phyloP scores from a whole-genome alignment of 2,888 invertebrate species.

The Oeneis ivallda region DNA sequence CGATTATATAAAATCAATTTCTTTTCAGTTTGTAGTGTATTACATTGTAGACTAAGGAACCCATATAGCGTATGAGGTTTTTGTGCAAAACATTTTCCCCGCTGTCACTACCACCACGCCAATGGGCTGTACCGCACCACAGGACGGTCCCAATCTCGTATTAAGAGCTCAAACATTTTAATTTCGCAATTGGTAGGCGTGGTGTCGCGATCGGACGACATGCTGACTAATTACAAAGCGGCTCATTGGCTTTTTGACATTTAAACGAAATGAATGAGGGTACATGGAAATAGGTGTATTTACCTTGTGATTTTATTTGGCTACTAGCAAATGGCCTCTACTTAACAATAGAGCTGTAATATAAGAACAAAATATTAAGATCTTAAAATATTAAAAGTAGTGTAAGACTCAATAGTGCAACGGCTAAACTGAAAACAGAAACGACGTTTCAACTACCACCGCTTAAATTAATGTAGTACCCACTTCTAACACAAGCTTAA shows the following conservation, averaged over 20 bases:
- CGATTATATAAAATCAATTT: background rate
- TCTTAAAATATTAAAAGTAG: no score
- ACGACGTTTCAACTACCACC: no score
- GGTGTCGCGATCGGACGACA: constrained; percentile 54
- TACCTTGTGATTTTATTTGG: constrained; percentile 33
- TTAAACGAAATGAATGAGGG: constrained; percentile 37
- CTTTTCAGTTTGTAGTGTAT: background rate
- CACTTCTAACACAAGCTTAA: no score
- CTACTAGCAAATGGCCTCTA: constrained; percentile 11
- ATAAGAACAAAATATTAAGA: no score
- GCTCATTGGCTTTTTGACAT: constrained; percentile 46
- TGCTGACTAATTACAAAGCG: constrained; percentile 65
- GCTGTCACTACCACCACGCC: constrained; percentile 41
- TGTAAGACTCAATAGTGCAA: no score
- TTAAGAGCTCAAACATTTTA: constrained; percentile 60
- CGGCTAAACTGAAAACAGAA: no score
- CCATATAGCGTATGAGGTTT: background rate
- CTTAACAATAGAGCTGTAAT: background rate
- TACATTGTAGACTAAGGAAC: background rate
- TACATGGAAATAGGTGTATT: constrained; percentile 26
- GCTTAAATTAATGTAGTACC: no score
- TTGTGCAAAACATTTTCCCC: constrained; percentile 28
- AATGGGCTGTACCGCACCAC: constrained; percentile 39
- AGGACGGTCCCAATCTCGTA: constrained; percentile 50
- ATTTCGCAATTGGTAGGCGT: constrained; percentile 65